Base-by-base conservation (phyloP, 2,888 invertebrate genomes). In the Hirtodrosophila alboralis region DNA sequence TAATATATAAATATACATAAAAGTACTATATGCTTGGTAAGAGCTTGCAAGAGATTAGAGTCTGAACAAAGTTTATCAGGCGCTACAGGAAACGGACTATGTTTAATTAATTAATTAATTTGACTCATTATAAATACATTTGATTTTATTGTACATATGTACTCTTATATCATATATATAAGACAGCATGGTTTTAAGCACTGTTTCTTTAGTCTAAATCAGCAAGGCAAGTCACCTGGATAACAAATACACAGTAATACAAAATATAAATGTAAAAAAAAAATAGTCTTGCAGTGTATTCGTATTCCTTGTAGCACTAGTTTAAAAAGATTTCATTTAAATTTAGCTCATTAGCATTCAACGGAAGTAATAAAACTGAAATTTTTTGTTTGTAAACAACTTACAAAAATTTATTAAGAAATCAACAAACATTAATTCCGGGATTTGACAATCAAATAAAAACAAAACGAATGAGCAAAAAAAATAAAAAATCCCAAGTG, bases 11-110 rank as follows among this genome's bases (percentile, higher is more conserved):
- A 13, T 10, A 6, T 38, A 16, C 31, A 12, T 37, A 16, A 12
- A 1, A 18, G 9, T 12, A 21, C 7, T 37, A 57, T 44, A 33
- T 31, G n/a, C 16, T 12, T 36, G 23, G 41, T 47, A 48, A 41
- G 38, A 36, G 12, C 37, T 41, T 38, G 36, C 7, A 14, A 38
- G 53, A 60, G 53, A 60, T 67, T 23, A 18, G 13, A 34, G 27
- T 9, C 36, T 28, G 56, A 36, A 26, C 62, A 70, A 60, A 63
- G 67, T 53, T 77, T 80, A 76, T 84, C 78, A 76, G 56, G 54
- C 57, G 13, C 27, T 60, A 68, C 75, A 65, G 79, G 79, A 81
- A 84, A 44, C 40, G 40, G 56, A 43, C 60, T 48, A 54, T 64
- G 54, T 52, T 33, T 66, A 44, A 45, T 26, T 38, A 33, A 45